These are phyloP conservation scores for Xylocampa areola DNA, from an alignment of 2,888 invertebrate species.

Conservation along the genomic window DNA sequence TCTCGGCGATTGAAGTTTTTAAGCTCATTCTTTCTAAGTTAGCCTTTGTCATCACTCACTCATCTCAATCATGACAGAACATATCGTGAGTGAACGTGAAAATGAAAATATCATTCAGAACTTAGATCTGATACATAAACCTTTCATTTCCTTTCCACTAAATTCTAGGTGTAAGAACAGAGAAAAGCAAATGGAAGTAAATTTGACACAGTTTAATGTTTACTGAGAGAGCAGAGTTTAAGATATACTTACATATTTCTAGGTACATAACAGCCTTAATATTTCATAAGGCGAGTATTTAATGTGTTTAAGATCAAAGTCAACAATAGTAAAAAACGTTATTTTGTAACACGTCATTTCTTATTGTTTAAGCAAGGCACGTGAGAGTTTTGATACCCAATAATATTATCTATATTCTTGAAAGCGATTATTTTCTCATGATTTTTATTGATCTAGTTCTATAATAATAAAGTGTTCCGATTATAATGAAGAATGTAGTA, in stretches of 20 bases:
- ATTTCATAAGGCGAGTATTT: conserved; percentile 30
- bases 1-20: too few relatives aligned
- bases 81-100: too few relatives aligned
- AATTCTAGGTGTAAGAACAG: conserved; percentile 39
- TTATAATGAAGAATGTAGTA: too few relatives aligned
- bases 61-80: too few relatives aligned
- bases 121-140: not conserved
- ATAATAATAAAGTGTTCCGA: too few relatives aligned
- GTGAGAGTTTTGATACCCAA: conserved; percentile 16
- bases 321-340: too few relatives aligned
- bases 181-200: conserved; percentile 60
- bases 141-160: conserved; percentile 24
- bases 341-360: too few relatives aligned
- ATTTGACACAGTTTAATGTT: conserved; percentile 63
- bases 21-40: too few relatives aligned
- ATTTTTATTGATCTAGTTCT: not conserved
- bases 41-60: too few relatives aligned
- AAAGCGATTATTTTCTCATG: conserved; percentile 10
- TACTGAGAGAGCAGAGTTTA: conserved; percentile 56
- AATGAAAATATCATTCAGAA: too few relatives aligned
- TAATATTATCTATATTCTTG: conserved; percentile 13
- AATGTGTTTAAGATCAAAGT: too few relatives aligned
- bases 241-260: conserved; percentile 20
- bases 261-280: conserved; percentile 41
- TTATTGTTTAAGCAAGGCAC: conserved; percentile 16